Evolutionary conservation across 2,113 vertebrate species (phyloP), one percentile per base, ranked within the genome.

Genomic region (Macrotis lagotis): DNA sequence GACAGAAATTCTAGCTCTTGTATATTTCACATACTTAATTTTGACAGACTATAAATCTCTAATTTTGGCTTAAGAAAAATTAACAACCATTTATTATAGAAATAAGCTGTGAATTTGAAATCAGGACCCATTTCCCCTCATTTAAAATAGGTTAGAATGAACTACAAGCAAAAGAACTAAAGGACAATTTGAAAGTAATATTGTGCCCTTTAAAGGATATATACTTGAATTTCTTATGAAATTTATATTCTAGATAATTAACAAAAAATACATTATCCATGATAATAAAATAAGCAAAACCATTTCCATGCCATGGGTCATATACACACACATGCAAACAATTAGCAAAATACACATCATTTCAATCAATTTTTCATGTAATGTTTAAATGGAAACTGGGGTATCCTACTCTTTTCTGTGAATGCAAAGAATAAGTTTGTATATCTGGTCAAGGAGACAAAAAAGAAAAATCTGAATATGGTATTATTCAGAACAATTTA

Each of bases 341-440:
- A 66, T 8, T 22, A 49, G 4, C n/a, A 90, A 83, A 89, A 51
- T 92, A 48, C 48, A 11, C 44, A 88, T 25, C 44, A 92, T 88
- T 28, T 50, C 19, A 16, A 55, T 93, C 91, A 50, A 0, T 44
- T 19, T 94, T 88, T 66, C 50, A 48, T 89, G 50, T 59, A 74
- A 22, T 48, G 44, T 92, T 51, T 44, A 93, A 59, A 49, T 12
- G 7, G 4, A 90, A n/a, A 8, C 24, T 90, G 26, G 90, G 90
- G 28, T 51, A n/a, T 49, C 16, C 83, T 1, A 48, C 55, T 90
- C 44, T 89, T 49, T 50, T 28, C 3, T 94, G 90, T n/a, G 2
- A 8, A 52, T 92, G 22, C 48, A 89, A 12, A 93, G 91, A 50
- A 25, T 92, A 8, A n/a, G 14, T 88, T 96, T 95, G 37, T 28